These are phyloP conservation scores for Aporophyla nigra DNA, from an alignment of 2,888 invertebrate species.

Conservation along the genomic window DNA sequence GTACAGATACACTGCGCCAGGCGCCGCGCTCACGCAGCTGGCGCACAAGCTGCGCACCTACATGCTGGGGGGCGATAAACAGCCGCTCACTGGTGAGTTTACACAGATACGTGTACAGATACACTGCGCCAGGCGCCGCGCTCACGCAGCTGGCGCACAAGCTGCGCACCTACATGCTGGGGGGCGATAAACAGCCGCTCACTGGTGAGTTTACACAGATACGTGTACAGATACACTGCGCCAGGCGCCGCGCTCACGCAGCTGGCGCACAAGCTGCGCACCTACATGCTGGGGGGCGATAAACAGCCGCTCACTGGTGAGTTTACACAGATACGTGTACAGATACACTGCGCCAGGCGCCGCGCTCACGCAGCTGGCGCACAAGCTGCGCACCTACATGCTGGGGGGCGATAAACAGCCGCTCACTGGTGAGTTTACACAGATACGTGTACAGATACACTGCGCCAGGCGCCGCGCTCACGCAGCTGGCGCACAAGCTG, in stretches of 20 bases:
- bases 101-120: too few species aligned
- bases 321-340: too few species aligned
- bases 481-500: too few species aligned
- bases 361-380: constrained; percentile 92
- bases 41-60: constrained; percentile 95
- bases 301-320: too few species aligned
- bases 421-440: too few species aligned
- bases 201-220: too few species aligned
- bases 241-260: constrained; percentile 83
- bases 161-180: constrained; percentile 97
- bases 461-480: too few species aligned
- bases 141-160: constrained; percentile 93
- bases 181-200: constrained; percentile 90
- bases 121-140: constrained; percentile 66
- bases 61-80: background rate
- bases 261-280: constrained; percentile 21
- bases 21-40: constrained; percentile 77
- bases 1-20: too few species aligned
- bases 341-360: constrained; percentile 32
- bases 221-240: too few species aligned
- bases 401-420: constrained; percentile 96
- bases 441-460: too few species aligned
- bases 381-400: constrained; percentile 97
- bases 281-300: too few species aligned
- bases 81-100: constrained; percentile 55